These are phyloP conservation scores for Enteromius radiatus DNA, from an alignment of 2,797 vertebrate species.

Conservation along the genomic window DNA sequence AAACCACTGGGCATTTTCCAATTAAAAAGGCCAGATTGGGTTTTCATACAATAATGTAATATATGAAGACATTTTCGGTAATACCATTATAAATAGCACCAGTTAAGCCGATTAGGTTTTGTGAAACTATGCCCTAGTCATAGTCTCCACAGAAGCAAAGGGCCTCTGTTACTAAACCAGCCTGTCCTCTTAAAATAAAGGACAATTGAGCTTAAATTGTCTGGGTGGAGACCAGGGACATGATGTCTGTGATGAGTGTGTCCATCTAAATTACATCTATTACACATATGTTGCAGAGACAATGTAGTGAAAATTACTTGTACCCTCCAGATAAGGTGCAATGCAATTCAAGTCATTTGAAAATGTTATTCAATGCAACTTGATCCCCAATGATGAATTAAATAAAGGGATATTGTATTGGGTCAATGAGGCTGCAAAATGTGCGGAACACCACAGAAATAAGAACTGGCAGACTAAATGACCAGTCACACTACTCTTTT, in stretches of 20 bases:
- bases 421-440: not conserved
- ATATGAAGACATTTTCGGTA: not conserved
- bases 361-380: not conserved
- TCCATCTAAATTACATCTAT: not conserved
- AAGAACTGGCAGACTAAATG: not conserved
- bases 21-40: not conserved
- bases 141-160: not conserved
- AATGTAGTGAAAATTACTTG: not conserved
- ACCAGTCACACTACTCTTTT: not conserved
- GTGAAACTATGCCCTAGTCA: not conserved
- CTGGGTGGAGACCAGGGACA: constrained; percentile 29
- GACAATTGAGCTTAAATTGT: not conserved
- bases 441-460: not conserved
- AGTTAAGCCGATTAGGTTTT: constrained; percentile 11
- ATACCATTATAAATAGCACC: constrained; percentile 22
- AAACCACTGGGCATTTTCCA: constrained; percentile 5
- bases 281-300: not conserved
- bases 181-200: not conserved
- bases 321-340: not conserved
- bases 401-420: not conserved
- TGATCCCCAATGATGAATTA: not conserved
- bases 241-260: not conserved
- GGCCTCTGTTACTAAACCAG: constrained; percentile 20
- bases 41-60: not conserved
- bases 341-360: not conserved